A percentile compares a stretch with the other conserved stretches of the same genome.
These are phyloP conservation scores for Drepanosiphum platanoidis DNA, from an alignment of 2,888 invertebrate species.

Conservation along the genomic window DNA sequence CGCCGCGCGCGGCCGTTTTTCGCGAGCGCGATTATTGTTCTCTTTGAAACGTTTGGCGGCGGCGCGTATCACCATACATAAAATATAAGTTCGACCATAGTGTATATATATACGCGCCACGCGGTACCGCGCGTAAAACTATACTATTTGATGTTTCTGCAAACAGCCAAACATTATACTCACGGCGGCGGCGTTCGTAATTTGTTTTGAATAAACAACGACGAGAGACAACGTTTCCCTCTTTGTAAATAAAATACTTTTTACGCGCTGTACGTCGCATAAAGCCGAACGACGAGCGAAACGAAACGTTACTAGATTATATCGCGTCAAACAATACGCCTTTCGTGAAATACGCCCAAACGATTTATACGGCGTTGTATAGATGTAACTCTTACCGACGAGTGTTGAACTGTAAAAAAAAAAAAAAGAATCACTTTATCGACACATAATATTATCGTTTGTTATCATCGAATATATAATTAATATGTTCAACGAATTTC, in stretches of 20 bases:
- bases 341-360: background rate
- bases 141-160: background rate
- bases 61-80: too few relatives aligned
- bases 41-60: background rate
- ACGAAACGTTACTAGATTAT: background rate
- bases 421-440: too few relatives aligned
- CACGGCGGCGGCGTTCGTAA: background rate
- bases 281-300: background rate
- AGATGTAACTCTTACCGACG: background rate
- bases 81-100: too few relatives aligned
- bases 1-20: background rate
- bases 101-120: background rate
- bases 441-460: too few relatives aligned
- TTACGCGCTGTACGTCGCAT: background rate
- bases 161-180: constrained; percentile 8
- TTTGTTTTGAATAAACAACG: background rate
- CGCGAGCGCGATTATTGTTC: background rate
- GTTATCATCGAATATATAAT: too few relatives aligned
- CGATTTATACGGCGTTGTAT: background rate
- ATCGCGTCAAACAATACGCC: background rate
- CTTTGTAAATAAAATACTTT: background rate
- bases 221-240: background rate
- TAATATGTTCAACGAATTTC: too few relatives aligned
- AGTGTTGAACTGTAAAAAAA: background rate
- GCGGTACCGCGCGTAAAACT: background rate